Evolutionary conservation across 2,113 vertebrate genomes (phyloP).

Genomic region (Aplodontia rufa): DNA sequence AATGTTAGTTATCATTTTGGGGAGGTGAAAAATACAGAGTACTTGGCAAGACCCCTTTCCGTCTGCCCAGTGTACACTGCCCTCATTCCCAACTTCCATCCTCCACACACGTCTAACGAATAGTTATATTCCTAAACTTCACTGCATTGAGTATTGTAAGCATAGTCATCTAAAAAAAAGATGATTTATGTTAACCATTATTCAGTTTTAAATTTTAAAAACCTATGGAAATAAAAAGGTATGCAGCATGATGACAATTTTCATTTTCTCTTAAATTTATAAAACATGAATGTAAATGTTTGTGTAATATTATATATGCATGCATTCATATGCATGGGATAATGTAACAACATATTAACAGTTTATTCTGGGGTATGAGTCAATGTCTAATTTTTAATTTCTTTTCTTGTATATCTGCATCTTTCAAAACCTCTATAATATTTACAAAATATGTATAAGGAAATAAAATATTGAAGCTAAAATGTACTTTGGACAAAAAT

Average conservation of each 20-base stretch:
- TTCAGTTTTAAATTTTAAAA: slow-evolving; percentile 5
- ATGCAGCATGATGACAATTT: neutral
- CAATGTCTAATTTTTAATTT: neutral
- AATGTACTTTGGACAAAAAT: neutral
- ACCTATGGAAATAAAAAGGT: neutral
- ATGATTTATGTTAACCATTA: neutral
- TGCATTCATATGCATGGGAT: neutral
- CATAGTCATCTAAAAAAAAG: neutral
- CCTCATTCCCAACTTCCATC: neutral
- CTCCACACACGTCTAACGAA: neutral
- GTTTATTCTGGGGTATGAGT: neutral
- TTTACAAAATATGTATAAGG: neutral
- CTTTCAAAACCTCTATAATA: neutral
- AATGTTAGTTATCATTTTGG: neutral
- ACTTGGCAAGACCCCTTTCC: neutral
- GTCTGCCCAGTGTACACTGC: neutral
- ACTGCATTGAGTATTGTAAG: neutral
- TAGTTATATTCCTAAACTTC: neutral
- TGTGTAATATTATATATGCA: neutral
- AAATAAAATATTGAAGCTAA: neutral
- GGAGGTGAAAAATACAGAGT: neutral
- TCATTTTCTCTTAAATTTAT: neutral
- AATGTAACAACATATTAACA: neutral
- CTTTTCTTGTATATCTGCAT: neutral
- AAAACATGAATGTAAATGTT: neutral